Conservation (phyloP, 2,797 vertebrate genomes). For the Microhierax caerulescens region DNA sequence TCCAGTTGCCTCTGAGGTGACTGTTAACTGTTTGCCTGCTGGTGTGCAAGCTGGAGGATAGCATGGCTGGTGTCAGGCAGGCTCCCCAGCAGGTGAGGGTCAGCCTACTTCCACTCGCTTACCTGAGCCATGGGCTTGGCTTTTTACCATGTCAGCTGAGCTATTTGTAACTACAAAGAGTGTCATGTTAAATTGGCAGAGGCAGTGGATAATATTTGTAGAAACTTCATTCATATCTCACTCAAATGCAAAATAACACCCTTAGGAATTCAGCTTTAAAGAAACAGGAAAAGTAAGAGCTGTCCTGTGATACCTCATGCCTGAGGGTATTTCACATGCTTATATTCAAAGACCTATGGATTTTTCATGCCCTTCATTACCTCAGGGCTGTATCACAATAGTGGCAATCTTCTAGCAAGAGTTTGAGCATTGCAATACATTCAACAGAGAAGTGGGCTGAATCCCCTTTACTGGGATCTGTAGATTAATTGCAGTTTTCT, state of each 20-base stretch:
- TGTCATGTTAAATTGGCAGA: not conserved
- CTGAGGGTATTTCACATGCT: not conserved
- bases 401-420: not conserved
- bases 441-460: not conserved
- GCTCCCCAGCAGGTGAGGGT: not conserved
- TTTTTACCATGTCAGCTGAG: not conserved
- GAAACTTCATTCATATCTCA: not conserved
- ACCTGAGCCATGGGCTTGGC: not conserved
- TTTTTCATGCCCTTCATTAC: not conserved
- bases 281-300: not conserved
- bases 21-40: not conserved
- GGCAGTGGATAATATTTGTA: not conserved
- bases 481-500: not conserved
- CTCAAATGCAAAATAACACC: not conserved
- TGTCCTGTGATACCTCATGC: not conserved
- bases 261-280: not conserved
- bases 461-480: not conserved
- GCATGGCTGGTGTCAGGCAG: accelerated
- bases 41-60: not conserved
- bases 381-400: not conserved
- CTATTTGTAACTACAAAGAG: not conserved
- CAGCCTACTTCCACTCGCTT: not conserved
- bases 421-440: not conserved
- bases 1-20: not conserved
- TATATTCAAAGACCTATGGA: not conserved